These are phyloP conservation scores for Rhynchopsitta pachyrhyncha DNA, from an alignment of 2,113 vertebrate species.

Conservation along the genomic window DNA sequence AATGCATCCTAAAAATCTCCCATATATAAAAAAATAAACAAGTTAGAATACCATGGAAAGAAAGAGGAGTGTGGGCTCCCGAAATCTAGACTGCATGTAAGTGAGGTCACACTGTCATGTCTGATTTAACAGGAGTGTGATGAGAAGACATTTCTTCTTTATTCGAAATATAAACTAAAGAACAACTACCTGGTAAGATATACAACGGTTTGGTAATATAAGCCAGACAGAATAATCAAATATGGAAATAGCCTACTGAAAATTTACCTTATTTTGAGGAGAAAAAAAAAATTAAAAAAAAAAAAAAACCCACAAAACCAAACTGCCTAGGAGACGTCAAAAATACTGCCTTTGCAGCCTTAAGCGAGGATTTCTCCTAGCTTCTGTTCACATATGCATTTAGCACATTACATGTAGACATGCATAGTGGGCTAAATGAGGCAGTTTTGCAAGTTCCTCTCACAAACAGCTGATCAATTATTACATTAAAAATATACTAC, in stretches of 20 bases:
- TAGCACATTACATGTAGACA: not conserved
- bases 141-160: not conserved
- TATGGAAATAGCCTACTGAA: not conserved
- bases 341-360: not conserved
- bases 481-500: not conserved
- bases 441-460: not conserved
- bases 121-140: not conserved
- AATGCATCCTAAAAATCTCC: not conserved
- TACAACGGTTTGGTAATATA: not conserved
- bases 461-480: not conserved
- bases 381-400: accelerated
- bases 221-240: not conserved
- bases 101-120: not conserved
- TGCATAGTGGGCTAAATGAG: not conserved
- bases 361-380: not conserved
- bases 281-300: not conserved
- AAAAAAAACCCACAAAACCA: not conserved
- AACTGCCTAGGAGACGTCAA: not conserved
- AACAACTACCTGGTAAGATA: not conserved
- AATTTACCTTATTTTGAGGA: not conserved
- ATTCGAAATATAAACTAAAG: not conserved
- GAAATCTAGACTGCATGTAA: not conserved
- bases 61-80: not conserved
- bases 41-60: not conserved
- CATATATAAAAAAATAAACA: not conserved